Evolutionary conservation across 2,888 invertebrate species (phyloP), one percentile per base, ranked within the genome.

Genomic region (Ornithoptera priamus): DNA sequence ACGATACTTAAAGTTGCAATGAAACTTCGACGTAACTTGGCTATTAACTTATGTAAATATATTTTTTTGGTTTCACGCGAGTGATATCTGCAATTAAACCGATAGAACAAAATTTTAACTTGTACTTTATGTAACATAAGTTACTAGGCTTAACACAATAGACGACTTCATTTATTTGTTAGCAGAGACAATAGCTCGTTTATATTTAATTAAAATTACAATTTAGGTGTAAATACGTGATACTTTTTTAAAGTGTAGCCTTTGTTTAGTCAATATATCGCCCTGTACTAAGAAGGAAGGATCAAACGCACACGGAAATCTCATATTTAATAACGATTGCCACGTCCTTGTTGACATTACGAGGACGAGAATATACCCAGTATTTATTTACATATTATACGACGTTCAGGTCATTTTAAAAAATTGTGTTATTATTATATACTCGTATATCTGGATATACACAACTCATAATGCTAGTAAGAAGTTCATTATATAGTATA

Each of bases 121-220:
- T n/a, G 0, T 30, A 36, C 30, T 53, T 63, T 30, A 63, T 50
- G n/a, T 53, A n/a, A 20, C 57, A 57, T 8, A 57, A 20, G 20
- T 20, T 15, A 8, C 57, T 20, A 5, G 5, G 7, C 20, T 18
- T 57, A 20, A 20, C 18, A 56, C 18, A 56, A 18, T 56, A 18
- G 30, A 30, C 50, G 30, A 39, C 46, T 17, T 18, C 24, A 57
- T 18, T 58, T 58, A 56, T 30, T 15, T 30, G 17, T 60, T 17
- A 30, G 60, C 66, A 39, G 50, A 50, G 61, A 67, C 67, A 62
- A 62, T 62, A 62, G 15, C 22, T 62, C 53, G 18, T 62, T 56
- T 67, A 67, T 17, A 65, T 39, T 58, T 36, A 61, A 61, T 61
- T 30, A 30, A 8, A 53, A 39, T 10, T 6, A 53, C 53, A 53